Conservation (phyloP, 2,888 invertebrate genomes). For the Cheilosia vernalis region DNA sequence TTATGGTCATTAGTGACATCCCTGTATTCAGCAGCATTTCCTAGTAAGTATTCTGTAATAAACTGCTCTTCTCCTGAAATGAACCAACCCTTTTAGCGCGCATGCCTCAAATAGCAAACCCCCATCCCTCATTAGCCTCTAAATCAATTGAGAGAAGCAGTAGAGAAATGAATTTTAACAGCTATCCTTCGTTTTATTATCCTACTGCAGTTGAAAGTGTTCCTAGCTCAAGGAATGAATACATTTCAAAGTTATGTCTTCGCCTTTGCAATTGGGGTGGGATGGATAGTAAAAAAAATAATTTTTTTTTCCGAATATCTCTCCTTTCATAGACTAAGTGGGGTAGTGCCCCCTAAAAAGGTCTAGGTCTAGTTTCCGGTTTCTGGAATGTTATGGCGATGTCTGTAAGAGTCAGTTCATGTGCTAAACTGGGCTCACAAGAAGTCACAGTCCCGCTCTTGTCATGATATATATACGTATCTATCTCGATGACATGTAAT, state of each 20-base stretch:
- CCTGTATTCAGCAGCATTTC: slow-evolving; percentile 60
- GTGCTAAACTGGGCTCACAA: neutral
- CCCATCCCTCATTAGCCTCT: slow-evolving; percentile 12
- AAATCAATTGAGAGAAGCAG: slow-evolving; percentile 53
- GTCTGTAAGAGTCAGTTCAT: neutral
- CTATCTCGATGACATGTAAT: slow-evolving; percentile 41
- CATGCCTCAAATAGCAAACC: slow-evolving; percentile 40
- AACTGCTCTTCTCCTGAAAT: slow-evolving; percentile 21
- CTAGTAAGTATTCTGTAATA: neutral
- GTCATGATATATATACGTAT: neutral
- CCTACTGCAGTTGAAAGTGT: slow-evolving; percentile 44
- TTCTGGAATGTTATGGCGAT: too few relatives aligned
- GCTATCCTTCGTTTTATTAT: slow-evolving; percentile 46
- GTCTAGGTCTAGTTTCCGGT: neutral
- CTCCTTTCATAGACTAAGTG: neutral
- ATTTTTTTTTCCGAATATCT: neutral
- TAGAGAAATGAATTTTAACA: slow-evolving; percentile 45
- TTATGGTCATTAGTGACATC: slow-evolving; percentile 6
- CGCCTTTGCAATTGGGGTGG: slow-evolving; percentile 16
- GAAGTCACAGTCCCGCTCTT: slow-evolving; percentile 10
- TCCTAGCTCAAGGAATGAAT: slow-evolving; percentile 41
- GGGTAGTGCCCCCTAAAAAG: neutral
- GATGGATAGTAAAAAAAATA: neutral
- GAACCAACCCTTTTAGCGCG: slow-evolving; percentile 17
- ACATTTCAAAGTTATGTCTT: slow-evolving; percentile 6